Evolutionary conservation across 2,797 vertebrate genomes (phyloP).

Genomic region (Premnoplex brunnescens): DNA sequence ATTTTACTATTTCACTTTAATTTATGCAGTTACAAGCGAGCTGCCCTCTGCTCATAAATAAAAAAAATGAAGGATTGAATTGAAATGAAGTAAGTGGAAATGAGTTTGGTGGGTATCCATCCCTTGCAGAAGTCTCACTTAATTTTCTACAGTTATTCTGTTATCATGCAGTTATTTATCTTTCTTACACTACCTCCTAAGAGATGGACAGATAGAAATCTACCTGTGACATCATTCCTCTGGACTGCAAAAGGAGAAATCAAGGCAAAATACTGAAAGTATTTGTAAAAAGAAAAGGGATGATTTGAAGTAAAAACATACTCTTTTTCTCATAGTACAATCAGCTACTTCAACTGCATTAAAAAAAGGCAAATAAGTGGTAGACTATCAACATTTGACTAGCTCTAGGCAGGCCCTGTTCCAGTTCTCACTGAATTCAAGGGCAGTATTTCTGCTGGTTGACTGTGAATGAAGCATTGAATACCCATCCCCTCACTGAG

Average conservation of each 20-base stretch:
- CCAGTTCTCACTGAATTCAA: neutral
- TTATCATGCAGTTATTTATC: neutral
- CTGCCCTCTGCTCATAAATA: neutral
- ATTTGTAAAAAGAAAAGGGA: neutral
- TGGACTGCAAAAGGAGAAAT: neutral
- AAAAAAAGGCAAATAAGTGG: neutral
- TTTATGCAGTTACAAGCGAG: neutral
- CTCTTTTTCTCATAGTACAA: neutral
- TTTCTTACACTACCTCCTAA: neutral
- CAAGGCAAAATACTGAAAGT: neutral
- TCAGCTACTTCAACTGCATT: neutral
- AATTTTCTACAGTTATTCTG: neutral
- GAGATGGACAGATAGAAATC: neutral
- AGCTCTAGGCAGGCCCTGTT: neutral
- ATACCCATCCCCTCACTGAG: neutral
- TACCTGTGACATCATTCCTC: neutral
- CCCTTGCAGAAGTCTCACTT: neutral
- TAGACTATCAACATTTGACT: neutral
- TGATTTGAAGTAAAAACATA: neutral
- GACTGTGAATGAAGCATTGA: rapidly evolving
- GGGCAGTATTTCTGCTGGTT: neutral
- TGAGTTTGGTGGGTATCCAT: neutral
- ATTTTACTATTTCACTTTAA: neutral
- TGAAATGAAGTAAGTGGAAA: neutral
- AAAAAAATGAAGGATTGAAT: neutral